Evolutionary conservation across 1,140 invertebrate genomes (phyloP).

Genomic region (Melipona quadrifasciata): DNA sequence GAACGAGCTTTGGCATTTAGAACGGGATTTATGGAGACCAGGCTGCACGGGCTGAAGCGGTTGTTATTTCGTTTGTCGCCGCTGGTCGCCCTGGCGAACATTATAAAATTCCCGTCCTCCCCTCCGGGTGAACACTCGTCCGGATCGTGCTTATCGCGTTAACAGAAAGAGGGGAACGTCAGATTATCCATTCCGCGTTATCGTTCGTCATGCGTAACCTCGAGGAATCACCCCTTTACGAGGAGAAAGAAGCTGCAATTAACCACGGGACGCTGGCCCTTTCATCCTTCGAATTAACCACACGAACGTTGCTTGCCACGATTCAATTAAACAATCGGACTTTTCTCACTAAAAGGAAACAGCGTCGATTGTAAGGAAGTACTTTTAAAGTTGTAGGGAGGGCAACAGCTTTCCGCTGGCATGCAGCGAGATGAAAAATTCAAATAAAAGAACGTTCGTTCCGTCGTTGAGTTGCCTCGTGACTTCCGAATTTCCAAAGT

Average conservation of each 20-base stretch:
- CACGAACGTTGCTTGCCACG: background rate
- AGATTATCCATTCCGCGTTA: conserved; percentile 87
- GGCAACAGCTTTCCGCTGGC: background rate
- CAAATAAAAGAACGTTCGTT: too few species aligned
- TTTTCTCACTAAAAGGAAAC: background rate
- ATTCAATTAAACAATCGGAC: background rate
- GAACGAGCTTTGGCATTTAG: conserved; percentile 95
- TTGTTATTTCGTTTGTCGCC: conserved; percentile 98
- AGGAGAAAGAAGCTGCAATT: conserved; percentile 75
- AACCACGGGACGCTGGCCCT: background rate
- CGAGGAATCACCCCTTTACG: conserved; percentile 83
- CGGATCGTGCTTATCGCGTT: conserved; percentile 91
- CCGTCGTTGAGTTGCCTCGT: too few species aligned
- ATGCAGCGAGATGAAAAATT: background rate
- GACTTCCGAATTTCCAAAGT: too few species aligned
- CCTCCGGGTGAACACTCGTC: conserved; percentile 94
- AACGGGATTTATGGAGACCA: conserved; percentile 96
- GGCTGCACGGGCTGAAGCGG: conserved; percentile 95
- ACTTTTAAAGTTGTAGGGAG: background rate
- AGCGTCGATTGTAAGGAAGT: background rate
- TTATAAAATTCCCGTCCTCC: conserved; percentile 98
- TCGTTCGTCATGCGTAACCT: conserved; percentile 87
- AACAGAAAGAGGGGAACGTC: conserved; percentile 3
- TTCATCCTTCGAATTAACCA: background rate
- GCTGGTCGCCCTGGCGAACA: conserved; percentile 97